A percentile compares a stretch with the other conserved stretches of the same genome.
Evolutionary conservation across 2,888 invertebrate species (phyloP).

Genomic region (Heliconius sara): DNA sequence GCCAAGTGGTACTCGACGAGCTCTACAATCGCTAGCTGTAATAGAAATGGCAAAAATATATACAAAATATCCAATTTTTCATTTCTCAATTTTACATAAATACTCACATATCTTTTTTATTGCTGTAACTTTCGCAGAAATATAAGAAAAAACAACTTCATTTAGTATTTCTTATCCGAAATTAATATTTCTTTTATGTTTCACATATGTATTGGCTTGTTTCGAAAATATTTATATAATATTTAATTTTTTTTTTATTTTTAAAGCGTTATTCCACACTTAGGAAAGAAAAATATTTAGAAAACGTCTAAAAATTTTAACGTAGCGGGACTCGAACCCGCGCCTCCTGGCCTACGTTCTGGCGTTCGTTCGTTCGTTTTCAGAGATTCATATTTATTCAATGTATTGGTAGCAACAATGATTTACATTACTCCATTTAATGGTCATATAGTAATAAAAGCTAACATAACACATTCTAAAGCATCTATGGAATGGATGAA

Average conservation of each 20-base stretch:
- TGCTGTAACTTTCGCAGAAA: not conserved
- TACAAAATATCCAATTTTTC: not conserved
- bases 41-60: conserved; percentile 4
- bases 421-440: not conserved
- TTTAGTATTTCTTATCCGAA: conserved; percentile 4
- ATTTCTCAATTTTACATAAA: not conserved
- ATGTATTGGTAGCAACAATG: conserved; percentile 11
- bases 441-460: conserved; percentile 20
- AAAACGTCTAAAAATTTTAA: no score
- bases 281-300: no score
- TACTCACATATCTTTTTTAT: not conserved
- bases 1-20: not conserved
- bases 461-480: conserved; percentile 26
- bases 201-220: not conserved
- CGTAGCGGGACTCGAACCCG: no score
- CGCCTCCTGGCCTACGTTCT: no score
- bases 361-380: no score
- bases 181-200: conserved; percentile 6
- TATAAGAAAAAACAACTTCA: not conserved
- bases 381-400: not conserved
- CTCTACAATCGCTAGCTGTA: not conserved
- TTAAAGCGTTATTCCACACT: no score
- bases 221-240: no score
- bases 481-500: conserved; percentile 26
- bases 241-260: no score